Base-by-base conservation (phyloP, 2,888 invertebrate genomes). In the Coecobrya sp. region DNA sequence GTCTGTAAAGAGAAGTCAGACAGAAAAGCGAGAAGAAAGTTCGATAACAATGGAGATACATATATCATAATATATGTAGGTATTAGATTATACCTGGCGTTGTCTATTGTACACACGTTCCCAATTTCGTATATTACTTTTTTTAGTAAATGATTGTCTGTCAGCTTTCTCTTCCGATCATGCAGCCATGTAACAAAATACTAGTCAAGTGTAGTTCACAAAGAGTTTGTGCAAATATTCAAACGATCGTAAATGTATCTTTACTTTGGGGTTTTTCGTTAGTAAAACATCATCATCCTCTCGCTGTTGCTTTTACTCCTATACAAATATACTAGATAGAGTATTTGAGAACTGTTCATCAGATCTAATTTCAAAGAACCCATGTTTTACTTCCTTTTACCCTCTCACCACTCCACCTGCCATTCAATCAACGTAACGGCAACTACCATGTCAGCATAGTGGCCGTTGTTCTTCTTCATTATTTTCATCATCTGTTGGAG, bases 1-100 rank as follows among this genome's bases (percentile, higher is more conserved):
- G 92, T 92, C 55, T 92, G 88, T 76, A 62, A 76, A 87, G n/a
- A 36, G 65, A 42, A 68, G 65, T 68, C 65, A 65, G 52, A 49
- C 16, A 79, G 27, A 81, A 49, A 88, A 52, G 52, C 16, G 45
- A 86, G 76, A 59, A 86, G 42, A 49, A 49, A 79, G 52, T 52
- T 36, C 16, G n/a, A 65, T 65, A 65, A 65, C 65, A 65, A 65
- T 27, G 10, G 27, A 19, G 16, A 7, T 65, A 27, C 0, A 25
- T 11, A 25, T 59, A 59, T n/a, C 36, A 36, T 36, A 36, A 4
- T 36, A 59, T 19, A 19, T 19, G 8, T n/a, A n/a, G 59, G 7
- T 59, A 2, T 49, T 59, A 8, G 11, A 7, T 59, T 59, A 59
- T 22, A 59, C 7, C 36, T 36, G 13, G 8, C 22, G n/a, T 10